A percentile compares a stretch with the other conserved stretches of the same genome.
Evolutionary conservation across 2,888 invertebrate species (phyloP).

Genomic region (Dryococelus australis): DNA sequence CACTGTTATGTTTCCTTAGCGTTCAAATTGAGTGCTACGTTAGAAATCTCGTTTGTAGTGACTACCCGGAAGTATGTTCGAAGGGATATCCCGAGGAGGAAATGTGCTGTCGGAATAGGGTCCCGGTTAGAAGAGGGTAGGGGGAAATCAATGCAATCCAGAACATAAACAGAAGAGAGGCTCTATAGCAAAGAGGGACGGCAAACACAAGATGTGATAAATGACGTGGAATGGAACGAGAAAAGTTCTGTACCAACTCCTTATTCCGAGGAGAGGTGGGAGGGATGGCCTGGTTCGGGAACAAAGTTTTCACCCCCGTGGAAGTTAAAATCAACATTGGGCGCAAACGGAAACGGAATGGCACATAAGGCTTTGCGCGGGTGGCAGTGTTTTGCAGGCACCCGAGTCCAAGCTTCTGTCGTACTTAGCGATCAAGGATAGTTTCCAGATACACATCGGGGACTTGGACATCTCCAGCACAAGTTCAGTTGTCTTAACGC

Average conservation of each 20-base stretch:
- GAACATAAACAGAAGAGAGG: conserved; percentile 3
- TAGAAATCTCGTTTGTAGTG: background rate
- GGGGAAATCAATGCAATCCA: background rate
- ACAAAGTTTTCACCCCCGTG: background rate
- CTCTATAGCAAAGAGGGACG: background rate
- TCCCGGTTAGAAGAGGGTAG: background rate
- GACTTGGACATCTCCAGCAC: too few relatives aligned
- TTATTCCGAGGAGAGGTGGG: background rate
- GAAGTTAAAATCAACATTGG: background rate
- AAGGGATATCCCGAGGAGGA: background rate
- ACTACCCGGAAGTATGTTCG: background rate
- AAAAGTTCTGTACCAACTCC: conserved; percentile 5
- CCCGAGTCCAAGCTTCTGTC: background rate
- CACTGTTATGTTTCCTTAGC: too few relatives aligned
- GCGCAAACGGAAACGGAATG: background rate
- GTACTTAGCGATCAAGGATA: background rate
- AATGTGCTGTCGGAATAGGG: background rate
- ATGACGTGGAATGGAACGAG: conserved; percentile 16
- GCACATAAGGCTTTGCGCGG: background rate
- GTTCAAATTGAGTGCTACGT: too few relatives aligned
- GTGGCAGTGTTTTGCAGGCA: too few relatives aligned
- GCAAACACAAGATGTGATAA: conserved; percentile 16
- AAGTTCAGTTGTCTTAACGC: too few relatives aligned
- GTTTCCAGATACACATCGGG: background rate
- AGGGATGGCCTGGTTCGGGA: background rate